Evolutionary conservation across 2,113 vertebrate species (phyloP).

Genomic region (Physeter macrocephalus): DNA sequence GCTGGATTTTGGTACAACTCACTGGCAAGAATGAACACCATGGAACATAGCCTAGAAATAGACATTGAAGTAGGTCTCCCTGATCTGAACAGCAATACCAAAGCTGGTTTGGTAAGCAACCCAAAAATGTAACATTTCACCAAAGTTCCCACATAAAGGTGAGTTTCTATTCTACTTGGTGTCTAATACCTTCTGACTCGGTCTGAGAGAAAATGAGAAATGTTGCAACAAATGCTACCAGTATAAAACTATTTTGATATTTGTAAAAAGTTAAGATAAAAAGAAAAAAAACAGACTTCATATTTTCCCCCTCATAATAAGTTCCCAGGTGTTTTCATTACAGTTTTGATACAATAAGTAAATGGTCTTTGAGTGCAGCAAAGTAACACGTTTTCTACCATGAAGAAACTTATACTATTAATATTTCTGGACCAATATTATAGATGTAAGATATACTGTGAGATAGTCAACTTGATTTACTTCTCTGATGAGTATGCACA

Average conservation of each 20-base stretch:
- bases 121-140: slow-evolving; percentile 6
- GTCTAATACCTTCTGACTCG: neutral
- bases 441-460: neutral
- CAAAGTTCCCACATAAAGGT: neutral
- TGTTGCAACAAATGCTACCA: neutral
- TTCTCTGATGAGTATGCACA: neutral
- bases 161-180: neutral
- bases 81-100: slow-evolving; percentile 45
- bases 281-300: neutral
- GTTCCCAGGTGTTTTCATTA: neutral
- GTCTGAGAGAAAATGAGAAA: neutral
- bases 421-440: neutral
- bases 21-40: slow-evolving; percentile 36
- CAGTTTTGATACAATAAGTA: neutral
- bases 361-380: neutral
- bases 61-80: slow-evolving; percentile 35
- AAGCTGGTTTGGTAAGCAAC: slow-evolving; percentile 49
- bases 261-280: neutral
- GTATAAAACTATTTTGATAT: neutral
- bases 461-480: neutral
- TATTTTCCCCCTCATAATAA: neutral
- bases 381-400: neutral
- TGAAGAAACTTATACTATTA: neutral
- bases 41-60: slow-evolving; percentile 28
- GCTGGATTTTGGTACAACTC: slow-evolving; percentile 24